Conservation (phyloP, 2,888 invertebrate genomes). For the Noctua pronuba region DNA sequence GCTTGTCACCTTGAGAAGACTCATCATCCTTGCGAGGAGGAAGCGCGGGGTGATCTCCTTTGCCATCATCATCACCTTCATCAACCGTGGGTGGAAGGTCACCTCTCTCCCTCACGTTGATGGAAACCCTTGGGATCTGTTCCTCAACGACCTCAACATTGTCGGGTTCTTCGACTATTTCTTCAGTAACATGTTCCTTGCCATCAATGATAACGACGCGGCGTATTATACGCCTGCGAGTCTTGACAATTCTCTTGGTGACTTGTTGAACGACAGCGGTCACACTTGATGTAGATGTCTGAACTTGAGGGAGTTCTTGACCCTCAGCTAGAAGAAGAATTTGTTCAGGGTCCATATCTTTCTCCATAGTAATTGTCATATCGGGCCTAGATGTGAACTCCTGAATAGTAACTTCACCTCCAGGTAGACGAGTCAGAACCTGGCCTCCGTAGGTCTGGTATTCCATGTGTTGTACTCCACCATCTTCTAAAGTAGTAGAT, state of each 20-base stretch:
- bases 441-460: conserved; percentile 92
- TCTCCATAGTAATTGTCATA: conserved; percentile 90
- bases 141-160: conserved; percentile 93
- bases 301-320: conserved; percentile 83
- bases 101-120: conserved; percentile 91
- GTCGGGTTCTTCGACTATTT: conserved; percentile 96
- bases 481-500: conserved; percentile 90
- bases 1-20: conserved; percentile 34
- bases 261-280: conserved; percentile 96
- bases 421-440: conserved; percentile 91
- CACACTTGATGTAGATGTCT: conserved; percentile 93
- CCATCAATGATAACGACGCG: conserved; percentile 95
- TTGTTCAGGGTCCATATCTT: conserved; percentile 89
- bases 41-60: conserved; percentile 69
- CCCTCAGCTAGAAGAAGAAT: conserved; percentile 84
- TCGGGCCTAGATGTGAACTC: conserved; percentile 92
- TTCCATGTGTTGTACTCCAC: conserved; percentile 91
- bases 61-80: conserved; percentile 76
- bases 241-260: conserved; percentile 94
- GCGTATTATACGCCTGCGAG: conserved; percentile 93
- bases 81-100: conserved; percentile 81
- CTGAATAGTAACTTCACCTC: conserved; percentile 91
- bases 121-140: conserved; percentile 93
- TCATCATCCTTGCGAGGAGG: conserved; percentile 67
- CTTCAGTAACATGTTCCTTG: conserved; percentile 95